Evolutionary conservation across 35 echinoderm and acorn worm species (phyloP).

Genomic region (Acanthaster planci): DNA sequence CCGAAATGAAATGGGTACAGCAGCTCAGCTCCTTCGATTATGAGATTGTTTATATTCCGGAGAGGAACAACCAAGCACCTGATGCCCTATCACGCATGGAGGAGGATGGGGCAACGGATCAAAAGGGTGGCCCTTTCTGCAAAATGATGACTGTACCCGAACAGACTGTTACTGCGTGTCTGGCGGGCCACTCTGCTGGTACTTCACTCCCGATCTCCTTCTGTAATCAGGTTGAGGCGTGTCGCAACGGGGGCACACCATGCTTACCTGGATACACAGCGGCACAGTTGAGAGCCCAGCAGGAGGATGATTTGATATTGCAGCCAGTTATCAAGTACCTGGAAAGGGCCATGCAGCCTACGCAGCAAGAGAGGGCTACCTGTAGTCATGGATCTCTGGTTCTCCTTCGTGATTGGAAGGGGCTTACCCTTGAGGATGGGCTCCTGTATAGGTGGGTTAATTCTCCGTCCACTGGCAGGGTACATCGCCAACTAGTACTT

Average conservation of each 20-base stretch:
- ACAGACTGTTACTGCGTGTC: too few species aligned
- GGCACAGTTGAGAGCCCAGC: neutral
- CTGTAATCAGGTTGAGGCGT: neutral
- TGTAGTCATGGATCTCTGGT: neutral
- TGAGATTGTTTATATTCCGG: conserved; percentile 23
- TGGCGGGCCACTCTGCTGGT: too few species aligned
- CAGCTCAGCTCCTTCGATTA: conserved; percentile 35
- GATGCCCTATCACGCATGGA: conserved; percentile 44
- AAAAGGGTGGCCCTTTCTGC: too few species aligned
- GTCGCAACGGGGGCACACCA: neutral
- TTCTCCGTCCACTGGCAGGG: neutral
- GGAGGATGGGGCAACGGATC: neutral
- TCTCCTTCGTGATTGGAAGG: conserved; percentile 13
- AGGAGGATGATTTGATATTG: neutral
- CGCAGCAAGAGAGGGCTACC: neutral
- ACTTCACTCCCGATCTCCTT: neutral
- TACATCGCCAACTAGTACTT: conserved; percentile 49
- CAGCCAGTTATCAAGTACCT: neutral
- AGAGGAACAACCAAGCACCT: conserved; percentile 22
- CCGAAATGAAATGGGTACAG: conserved; percentile 28
- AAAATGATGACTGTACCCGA: too few species aligned
- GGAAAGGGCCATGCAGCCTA: neutral
- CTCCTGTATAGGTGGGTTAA: too few species aligned
- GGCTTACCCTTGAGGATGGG: too few species aligned
- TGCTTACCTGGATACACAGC: neutral